Evolutionary conservation across 2,888 invertebrate genomes (phyloP).

Genomic region (Aradus depressus): DNA sequence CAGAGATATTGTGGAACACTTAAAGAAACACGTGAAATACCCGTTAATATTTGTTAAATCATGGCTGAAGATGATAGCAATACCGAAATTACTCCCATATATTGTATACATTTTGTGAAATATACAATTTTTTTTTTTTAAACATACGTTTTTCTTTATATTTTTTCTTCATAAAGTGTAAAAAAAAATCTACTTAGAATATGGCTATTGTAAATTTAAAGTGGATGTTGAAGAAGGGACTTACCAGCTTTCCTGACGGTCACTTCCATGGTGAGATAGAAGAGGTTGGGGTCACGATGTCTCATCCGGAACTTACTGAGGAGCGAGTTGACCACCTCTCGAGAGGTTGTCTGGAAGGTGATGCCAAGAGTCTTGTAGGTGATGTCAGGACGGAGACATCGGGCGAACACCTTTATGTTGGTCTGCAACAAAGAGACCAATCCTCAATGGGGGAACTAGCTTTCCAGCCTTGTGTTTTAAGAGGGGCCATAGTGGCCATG

Average conservation of each 20-base stretch:
- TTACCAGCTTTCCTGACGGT: slow-evolving; percentile 61
- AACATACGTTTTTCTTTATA: neutral
- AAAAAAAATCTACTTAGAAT: neutral
- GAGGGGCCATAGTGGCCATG: too few species aligned
- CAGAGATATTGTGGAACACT: too few species aligned
- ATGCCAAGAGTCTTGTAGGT: slow-evolving; percentile 91
- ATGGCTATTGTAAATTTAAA: too few species aligned
- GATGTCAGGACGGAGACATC: slow-evolving; percentile 80
- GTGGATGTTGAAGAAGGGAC: slow-evolving; percentile 17
- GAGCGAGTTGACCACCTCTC: slow-evolving; percentile 72
- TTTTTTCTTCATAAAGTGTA: neutral
- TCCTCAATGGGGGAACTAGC: too few species aligned
- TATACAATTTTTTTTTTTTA: too few species aligned
- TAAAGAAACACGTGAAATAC: too few species aligned
- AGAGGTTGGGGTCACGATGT: slow-evolving; percentile 82
- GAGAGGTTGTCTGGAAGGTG: slow-evolving; percentile 76
- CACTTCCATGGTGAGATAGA: slow-evolving; percentile 90
- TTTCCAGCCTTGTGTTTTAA: too few species aligned
- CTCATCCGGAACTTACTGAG: slow-evolving; percentile 83
- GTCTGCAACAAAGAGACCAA: slow-evolving; percentile 55
- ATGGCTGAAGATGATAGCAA: too few species aligned
- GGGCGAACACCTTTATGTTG: slow-evolving; percentile 82
- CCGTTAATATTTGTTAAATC: too few species aligned
- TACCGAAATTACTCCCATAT: too few species aligned
- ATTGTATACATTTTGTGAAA: too few species aligned